phyloP scores from a whole-genome alignment of 2,888 invertebrate genomes.

The Patella depressa region DNA sequence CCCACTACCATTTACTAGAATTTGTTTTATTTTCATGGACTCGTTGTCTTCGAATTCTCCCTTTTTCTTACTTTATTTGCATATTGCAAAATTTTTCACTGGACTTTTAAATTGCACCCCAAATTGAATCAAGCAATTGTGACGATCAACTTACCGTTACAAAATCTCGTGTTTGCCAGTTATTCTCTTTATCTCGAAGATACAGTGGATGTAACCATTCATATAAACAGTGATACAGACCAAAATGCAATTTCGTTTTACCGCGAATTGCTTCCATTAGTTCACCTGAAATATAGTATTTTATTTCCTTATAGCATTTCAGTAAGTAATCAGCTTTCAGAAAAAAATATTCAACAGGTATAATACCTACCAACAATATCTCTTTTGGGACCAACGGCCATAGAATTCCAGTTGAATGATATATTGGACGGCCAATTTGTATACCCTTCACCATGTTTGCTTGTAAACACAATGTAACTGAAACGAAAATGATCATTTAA shows the following conservation, averaged over 20 bases:
- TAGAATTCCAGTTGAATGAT: conserved; percentile 87
- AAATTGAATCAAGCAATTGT: no score
- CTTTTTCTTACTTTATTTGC: no score
- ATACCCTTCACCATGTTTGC: conserved; percentile 89
- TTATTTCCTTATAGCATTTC: no score
- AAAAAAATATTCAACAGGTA: background rate
- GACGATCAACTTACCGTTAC: conserved; percentile 69
- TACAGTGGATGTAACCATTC: conserved; percentile 73
- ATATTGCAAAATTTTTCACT: no score
- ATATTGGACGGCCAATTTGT: conserved; percentile 84
- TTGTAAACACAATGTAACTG: conserved; percentile 85
- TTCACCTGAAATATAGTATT: conserved; percentile 46
- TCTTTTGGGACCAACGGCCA: conserved; percentile 81
- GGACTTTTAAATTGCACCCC: no score
- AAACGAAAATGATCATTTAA: background rate
- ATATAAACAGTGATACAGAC: conserved; percentile 71
- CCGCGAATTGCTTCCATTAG: conserved; percentile 54
- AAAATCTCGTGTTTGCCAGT: conserved; percentile 77
- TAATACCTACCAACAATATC: conserved; percentile 79
- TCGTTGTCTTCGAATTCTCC: no score
- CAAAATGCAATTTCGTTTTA: conserved; percentile 74
- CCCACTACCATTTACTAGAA: no score
- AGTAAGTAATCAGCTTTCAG: no score
- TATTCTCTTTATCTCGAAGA: conserved; percentile 74
- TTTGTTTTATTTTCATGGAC: no score